Percentiles rank a stretch among this genome's conserved stretches.
These are phyloP conservation scores for Pollimyrus isidori DNA, from an alignment of 2,113 vertebrate species.

Conservation along the genomic window DNA sequence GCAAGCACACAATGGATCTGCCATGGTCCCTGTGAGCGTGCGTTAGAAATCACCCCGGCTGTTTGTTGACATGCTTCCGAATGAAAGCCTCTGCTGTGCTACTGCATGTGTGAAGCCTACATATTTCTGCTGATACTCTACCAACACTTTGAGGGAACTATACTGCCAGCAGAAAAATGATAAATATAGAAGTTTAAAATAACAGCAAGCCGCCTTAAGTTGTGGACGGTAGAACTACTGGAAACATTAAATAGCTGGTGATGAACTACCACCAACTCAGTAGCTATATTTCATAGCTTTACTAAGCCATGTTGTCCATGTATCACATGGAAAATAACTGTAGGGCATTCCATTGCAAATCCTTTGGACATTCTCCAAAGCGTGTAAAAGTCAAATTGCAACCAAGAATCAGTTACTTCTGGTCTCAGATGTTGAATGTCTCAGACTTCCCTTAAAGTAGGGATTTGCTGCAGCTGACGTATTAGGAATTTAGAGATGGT, in stretches of 20 bases:
- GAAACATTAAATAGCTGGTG: not conserved
- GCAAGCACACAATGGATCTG: not conserved
- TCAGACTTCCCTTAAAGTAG: not conserved
- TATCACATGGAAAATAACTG: not conserved
- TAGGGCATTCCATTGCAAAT: not conserved
- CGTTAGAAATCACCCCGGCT: constrained; percentile 1
- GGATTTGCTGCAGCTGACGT: not conserved
- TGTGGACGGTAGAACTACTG: not conserved
- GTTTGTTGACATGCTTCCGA: not conserved
- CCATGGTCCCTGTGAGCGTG: not conserved
- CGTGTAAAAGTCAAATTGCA: not conserved
- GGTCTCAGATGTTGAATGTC: not conserved
- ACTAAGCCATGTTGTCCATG: not conserved
- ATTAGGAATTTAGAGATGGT: not conserved
- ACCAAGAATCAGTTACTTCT: not conserved
- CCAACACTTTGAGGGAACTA: not conserved
- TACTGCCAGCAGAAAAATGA: not conserved
- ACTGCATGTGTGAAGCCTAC: not conserved
- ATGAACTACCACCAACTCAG: constrained; percentile 13
- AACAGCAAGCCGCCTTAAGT: not conserved
- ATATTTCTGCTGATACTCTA: not conserved
- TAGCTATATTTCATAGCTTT: constrained; percentile 11
- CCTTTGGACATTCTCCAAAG: not conserved
- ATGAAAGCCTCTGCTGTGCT: not conserved
- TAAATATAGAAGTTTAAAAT: constrained; percentile 1